These are phyloP conservation scores for Drosophila formosana DNA, from an alignment of 2,888 invertebrate genomes.

Conservation along the genomic window DNA sequence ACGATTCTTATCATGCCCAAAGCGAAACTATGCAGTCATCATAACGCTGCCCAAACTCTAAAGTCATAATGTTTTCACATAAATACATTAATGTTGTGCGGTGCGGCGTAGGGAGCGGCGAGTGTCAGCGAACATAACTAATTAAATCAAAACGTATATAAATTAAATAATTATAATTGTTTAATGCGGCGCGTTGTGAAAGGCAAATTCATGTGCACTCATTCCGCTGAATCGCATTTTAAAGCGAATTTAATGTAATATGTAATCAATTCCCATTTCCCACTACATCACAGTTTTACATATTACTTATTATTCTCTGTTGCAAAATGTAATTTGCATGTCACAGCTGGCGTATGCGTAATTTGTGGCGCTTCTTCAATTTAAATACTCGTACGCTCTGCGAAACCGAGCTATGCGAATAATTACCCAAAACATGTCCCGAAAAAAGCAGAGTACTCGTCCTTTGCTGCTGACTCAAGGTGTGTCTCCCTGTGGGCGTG, in stretches of 20 bases:
- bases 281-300: conserved; percentile 24
- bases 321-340: conserved; percentile 47
- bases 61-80: conserved; percentile 10
- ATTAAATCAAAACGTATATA: conserved; percentile 52
- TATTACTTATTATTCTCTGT: conserved; percentile 31
- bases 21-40: conserved; percentile 15
- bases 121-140: conserved; percentile 19
- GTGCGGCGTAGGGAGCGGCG: background rate
- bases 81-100: conserved; percentile 5
- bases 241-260: conserved; percentile 49
- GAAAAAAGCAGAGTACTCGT: background rate
- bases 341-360: conserved; percentile 41
- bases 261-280: conserved; percentile 27
- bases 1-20: conserved; percentile 34
- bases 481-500: conserved; percentile 33
- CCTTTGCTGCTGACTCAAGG: conserved; percentile 18
- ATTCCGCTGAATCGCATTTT: conserved; percentile 38
- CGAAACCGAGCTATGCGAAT: conserved; percentile 17
- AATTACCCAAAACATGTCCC: conserved; percentile 35
- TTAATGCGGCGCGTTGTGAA: conserved; percentile 16
- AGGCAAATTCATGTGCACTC: conserved; percentile 20
- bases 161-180: conserved; percentile 47
- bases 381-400: conserved; percentile 25
- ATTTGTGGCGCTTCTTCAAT: conserved; percentile 13
- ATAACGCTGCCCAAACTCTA: background rate